Conservation (phyloP, 2,113 vertebrate genomes). For the Penelope pileata region DNA sequence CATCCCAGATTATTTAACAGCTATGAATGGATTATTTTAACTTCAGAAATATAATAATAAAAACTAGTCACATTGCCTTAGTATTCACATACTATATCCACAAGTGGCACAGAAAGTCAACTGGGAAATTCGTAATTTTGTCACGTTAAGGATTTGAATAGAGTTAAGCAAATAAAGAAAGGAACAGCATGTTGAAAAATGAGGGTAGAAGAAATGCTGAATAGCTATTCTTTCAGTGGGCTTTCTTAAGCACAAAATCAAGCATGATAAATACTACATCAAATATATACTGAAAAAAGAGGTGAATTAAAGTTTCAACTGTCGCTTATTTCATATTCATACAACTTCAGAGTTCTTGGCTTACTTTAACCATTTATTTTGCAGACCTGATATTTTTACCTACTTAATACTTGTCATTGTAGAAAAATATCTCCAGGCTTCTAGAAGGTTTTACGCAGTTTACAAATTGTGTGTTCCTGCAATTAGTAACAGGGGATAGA, state of each 20-base stretch:
- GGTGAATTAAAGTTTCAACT: background rate
- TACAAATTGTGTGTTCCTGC: background rate
- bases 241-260: background rate
- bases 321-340: background rate
- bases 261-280: background rate
- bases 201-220: background rate
- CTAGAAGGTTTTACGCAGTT: background rate
- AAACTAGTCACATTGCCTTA: background rate
- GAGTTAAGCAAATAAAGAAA: background rate
- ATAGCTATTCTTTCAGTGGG: background rate
- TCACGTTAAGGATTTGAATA: background rate
- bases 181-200: background rate
- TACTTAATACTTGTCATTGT: background rate
- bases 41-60: background rate
- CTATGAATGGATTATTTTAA: background rate
- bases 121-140: rapidly evolving
- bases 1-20: background rate
- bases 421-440: background rate
- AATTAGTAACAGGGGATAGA: background rate
- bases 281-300: background rate
- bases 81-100: background rate
- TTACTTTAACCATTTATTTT: background rate
- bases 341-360: background rate
- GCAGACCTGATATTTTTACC: background rate
- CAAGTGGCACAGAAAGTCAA: background rate